phyloP scores from a whole-genome alignment of 2,113 vertebrate genomes.

The Perca fluviatilis region DNA sequence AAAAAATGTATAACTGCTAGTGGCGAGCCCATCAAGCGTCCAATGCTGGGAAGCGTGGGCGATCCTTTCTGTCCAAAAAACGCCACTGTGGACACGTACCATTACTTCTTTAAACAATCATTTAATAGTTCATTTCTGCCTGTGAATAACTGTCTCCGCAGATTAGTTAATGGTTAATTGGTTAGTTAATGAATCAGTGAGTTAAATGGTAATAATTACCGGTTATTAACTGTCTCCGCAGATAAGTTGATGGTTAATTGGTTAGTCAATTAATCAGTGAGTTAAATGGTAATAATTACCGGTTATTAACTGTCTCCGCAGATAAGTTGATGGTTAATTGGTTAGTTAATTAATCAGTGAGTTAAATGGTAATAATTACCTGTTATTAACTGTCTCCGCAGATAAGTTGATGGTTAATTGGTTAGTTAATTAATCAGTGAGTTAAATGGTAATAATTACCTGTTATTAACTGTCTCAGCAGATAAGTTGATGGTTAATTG shows the following conservation, averaged over 20 bases:
- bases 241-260: neutral
- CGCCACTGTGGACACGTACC: too few relatives aligned
- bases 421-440: neutral
- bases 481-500: constrained; percentile 61
- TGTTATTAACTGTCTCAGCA: constrained; percentile 68
- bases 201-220: neutral
- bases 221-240: too few relatives aligned
- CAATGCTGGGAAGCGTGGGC: too few relatives aligned
- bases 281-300: neutral
- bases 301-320: constrained; percentile 68
- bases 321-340: constrained; percentile 61
- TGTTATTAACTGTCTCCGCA: constrained; percentile 68
- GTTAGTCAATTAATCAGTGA: neutral
- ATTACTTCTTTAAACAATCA: too few relatives aligned
- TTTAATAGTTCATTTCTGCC: too few relatives aligned
- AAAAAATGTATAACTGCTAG: too few relatives aligned
- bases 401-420: constrained; percentile 61
- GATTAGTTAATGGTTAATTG: neutral
- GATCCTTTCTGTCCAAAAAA: too few relatives aligned
- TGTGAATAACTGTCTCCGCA: too few relatives aligned
- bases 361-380: neutral
- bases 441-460: neutral
- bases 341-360: neutral
- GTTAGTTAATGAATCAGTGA: neutral
- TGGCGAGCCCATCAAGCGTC: too few relatives aligned